Evolutionary conservation across 2,113 vertebrate genomes (phyloP).

Genomic region (Taxidea taxus): DNA sequence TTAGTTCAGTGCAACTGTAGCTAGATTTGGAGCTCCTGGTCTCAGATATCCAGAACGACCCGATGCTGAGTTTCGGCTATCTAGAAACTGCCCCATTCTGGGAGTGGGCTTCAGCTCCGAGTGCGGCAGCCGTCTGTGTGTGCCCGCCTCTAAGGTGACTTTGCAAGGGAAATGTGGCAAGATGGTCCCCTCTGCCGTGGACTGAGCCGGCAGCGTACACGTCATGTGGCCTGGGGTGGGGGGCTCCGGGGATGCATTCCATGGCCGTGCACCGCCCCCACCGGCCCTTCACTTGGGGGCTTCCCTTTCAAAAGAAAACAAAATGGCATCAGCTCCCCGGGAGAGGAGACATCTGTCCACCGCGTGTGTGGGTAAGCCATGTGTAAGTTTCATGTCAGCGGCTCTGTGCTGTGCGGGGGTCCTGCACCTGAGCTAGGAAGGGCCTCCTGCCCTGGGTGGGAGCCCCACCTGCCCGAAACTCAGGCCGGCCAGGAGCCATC

Average conservation of each 20-base stretch:
- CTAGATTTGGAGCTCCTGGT: not conserved
- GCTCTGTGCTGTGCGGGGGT: accelerated
- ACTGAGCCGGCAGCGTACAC: constrained; percentile 40
- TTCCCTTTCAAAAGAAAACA: not conserved
- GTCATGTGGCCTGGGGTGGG: constrained; percentile 74
- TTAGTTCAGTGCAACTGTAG: constrained; percentile 36
- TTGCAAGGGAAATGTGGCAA: constrained; percentile 81
- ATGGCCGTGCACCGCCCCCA: accelerated
- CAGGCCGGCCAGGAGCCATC: not conserved
- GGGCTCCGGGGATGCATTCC: constrained; percentile 63
- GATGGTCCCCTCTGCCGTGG: constrained; percentile 61
- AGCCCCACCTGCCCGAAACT: not conserved
- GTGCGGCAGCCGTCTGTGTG: not conserved
- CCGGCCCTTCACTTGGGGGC: not conserved
- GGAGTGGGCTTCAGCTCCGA: not conserved
- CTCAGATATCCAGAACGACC: not conserved
- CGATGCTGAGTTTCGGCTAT: not conserved
- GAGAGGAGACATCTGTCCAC: not conserved
- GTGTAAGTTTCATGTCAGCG: not conserved
- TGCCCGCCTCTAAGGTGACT: constrained; percentile 80
- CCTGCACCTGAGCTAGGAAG: not conserved
- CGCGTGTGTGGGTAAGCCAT: not conserved
- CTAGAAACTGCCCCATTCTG: not conserved
- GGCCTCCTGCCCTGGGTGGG: not conserved
- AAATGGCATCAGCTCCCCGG: not conserved